Evolutionary conservation across 2,113 vertebrate genomes (phyloP).

Genomic region (Sula dactylatra): DNA sequence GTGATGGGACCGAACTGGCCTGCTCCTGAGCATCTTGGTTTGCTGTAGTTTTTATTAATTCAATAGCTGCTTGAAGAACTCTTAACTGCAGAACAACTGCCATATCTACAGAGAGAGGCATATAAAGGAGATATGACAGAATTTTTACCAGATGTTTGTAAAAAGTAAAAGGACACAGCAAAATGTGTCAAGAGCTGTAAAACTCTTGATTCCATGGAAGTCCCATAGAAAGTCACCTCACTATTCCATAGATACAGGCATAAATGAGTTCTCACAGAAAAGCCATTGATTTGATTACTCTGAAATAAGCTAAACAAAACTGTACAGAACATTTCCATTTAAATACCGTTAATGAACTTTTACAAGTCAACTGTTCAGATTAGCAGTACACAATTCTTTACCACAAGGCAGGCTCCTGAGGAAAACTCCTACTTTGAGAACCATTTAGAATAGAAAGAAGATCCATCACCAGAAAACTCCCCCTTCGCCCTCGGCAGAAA

Average conservation of each 20-base stretch:
- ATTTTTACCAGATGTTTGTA: neutral
- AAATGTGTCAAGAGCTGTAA: neutral
- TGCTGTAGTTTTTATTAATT: slow-evolving; percentile 91
- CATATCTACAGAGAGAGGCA: slow-evolving; percentile 80
- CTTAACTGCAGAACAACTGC: slow-evolving; percentile 88
- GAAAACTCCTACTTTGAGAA: neutral
- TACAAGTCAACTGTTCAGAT: neutral
- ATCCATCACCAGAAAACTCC: neutral
- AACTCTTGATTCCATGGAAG: neutral
- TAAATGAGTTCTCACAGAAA: neutral
- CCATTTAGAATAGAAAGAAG: neutral
- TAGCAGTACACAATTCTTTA: neutral
- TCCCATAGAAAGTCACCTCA: neutral
- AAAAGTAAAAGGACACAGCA: neutral
- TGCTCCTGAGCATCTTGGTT: slow-evolving; percentile 83
- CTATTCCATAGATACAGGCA: neutral
- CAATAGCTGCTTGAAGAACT: slow-evolving; percentile 91
- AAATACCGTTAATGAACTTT: neutral
- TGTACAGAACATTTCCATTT: neutral
- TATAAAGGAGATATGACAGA: neutral
- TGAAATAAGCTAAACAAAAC: neutral
- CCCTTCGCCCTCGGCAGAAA: neutral
- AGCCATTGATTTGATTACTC: neutral
- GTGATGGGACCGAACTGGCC: slow-evolving; percentile 59
- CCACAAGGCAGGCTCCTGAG: neutral